Percentiles rank a stretch among this genome's conserved stretches.
phyloP scores from a whole-genome alignment of 2,797 vertebrate species.

The Dendrocincla tyrannina region DNA sequence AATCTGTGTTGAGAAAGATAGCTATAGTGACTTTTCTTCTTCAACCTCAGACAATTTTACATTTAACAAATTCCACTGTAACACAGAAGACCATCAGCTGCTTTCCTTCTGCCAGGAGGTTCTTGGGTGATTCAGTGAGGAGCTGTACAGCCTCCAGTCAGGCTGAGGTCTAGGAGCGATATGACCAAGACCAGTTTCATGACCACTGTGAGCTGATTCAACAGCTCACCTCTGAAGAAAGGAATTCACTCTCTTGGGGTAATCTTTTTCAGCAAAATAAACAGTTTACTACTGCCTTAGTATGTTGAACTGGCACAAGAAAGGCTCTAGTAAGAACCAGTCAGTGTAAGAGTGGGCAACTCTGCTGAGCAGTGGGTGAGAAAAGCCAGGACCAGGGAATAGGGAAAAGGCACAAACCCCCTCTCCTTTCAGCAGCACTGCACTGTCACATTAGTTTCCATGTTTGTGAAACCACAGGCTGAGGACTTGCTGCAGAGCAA shows the following conservation, averaged over 20 bases:
- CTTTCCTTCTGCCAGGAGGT: not conserved
- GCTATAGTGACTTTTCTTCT: not conserved
- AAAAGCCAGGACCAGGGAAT: not conserved
- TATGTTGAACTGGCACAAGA: not conserved
- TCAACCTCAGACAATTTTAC: not conserved
- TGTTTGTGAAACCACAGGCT: not conserved
- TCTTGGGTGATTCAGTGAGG: not conserved
- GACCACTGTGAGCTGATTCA: not conserved
- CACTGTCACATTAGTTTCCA: not conserved
- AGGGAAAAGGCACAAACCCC: not conserved
- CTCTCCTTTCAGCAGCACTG: conserved; percentile 22
- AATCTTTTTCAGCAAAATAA: not conserved
- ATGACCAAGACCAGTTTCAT: not conserved
- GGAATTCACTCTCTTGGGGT: not conserved
- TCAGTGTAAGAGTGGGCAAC: not conserved
- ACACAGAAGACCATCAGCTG: not conserved
- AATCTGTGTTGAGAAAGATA: not conserved
- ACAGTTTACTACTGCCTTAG: not conserved
- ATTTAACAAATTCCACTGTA: not conserved
- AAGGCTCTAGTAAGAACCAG: not conserved
- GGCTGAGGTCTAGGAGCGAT: not conserved
- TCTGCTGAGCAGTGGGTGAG: not conserved
- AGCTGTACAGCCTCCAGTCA: not conserved
- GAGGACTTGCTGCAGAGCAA: not conserved
- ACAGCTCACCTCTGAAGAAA: not conserved